A percentile compares a stretch with the other conserved stretches of the same genome.
Conservation (phyloP, 2,113 vertebrate genomes). For the Etheostoma cragini region DNA sequence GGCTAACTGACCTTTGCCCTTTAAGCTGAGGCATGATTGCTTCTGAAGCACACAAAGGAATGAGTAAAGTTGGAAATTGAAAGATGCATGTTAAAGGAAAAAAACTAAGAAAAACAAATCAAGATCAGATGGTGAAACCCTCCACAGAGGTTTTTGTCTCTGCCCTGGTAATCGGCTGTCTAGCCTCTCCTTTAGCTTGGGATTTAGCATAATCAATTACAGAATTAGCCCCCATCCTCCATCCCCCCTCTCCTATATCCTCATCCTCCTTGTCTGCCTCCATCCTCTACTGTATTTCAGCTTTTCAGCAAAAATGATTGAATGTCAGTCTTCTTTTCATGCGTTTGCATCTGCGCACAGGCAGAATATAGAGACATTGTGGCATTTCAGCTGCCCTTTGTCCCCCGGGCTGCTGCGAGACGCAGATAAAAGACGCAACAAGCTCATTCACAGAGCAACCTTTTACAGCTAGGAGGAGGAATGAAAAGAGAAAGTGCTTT, state of each 20-base stretch:
- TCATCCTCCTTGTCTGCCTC: slow-evolving; percentile 46
- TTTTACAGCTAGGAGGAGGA: slow-evolving; percentile 46
- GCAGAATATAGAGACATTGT: slow-evolving; percentile 56
- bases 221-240: slow-evolving; percentile 22
- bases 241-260: background rate
- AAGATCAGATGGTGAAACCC: slow-evolving; percentile 22
- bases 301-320: slow-evolving; percentile 55
- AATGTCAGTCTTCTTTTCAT: slow-evolving; percentile 61
- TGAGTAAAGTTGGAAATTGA: background rate
- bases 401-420: slow-evolving; percentile 65
- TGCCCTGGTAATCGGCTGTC: slow-evolving; percentile 57
- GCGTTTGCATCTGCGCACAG: slow-evolving; percentile 39
- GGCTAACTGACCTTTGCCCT: slow-evolving; percentile 43
- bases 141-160: slow-evolving; percentile 25
- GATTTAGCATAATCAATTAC: slow-evolving; percentile 77
- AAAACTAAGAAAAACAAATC: background rate
- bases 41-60: slow-evolving; percentile 17
- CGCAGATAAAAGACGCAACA: slow-evolving; percentile 73
- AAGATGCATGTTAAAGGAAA: background rate
- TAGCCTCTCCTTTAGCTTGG: slow-evolving; percentile 58
- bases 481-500: slow-evolving; percentile 57
- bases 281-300: slow-evolving; percentile 53
- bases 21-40: slow-evolving; percentile 19
- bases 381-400: slow-evolving; percentile 75
- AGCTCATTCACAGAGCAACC: slow-evolving; percentile 72